These are phyloP conservation scores for Hoplostethus mediterraneus DNA, from an alignment of 2,797 vertebrate genomes.

Conservation along the genomic window DNA sequence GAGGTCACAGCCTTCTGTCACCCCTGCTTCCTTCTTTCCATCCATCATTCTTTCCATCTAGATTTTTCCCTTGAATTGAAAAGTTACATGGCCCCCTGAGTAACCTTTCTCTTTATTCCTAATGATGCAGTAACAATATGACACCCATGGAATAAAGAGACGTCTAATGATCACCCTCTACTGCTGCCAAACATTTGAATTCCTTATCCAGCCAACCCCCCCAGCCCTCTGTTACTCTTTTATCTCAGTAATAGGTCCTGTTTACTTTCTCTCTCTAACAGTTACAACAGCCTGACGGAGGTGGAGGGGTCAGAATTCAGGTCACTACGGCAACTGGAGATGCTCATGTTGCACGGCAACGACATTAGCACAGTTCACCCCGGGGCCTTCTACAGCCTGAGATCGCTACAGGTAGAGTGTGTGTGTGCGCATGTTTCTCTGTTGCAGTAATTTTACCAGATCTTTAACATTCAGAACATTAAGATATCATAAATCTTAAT, in stretches of 20 bases:
- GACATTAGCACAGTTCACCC: slow-evolving; percentile 80
- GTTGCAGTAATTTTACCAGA: not conserved
- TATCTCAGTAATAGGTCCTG: slow-evolving; percentile 15
- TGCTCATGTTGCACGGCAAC: slow-evolving; percentile 89
- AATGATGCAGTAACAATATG: too few species aligned
- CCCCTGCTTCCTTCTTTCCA: slow-evolving; percentile 17
- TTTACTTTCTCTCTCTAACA: slow-evolving; percentile 62
- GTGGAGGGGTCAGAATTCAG: slow-evolving; percentile 82
- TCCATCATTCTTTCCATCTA: slow-evolving; percentile 19
- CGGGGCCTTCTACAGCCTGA: slow-evolving; percentile 84
- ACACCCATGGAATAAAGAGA: too few species aligned
- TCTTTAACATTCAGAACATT: slow-evolving; percentile 4
- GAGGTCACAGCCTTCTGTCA: slow-evolving; percentile 10
- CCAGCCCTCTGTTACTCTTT: slow-evolving; percentile 10
- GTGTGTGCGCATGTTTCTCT: not conserved
- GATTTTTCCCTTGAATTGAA: slow-evolving; percentile 17
- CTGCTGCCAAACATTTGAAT: not conserved
- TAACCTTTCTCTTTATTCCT: too few species aligned
- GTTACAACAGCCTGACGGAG: slow-evolving; percentile 86
- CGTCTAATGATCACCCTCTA: not conserved
- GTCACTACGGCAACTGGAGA: slow-evolving; percentile 83
- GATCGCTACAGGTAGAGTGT: slow-evolving; percentile 83
- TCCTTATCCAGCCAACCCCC: not conserved
- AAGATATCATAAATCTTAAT: not conserved
- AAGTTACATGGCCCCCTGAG: slow-evolving; percentile 16